These are phyloP conservation scores for Misgurnus anguillicaudatus DNA, from an alignment of 2,113 vertebrate species.

Conservation along the genomic window DNA sequence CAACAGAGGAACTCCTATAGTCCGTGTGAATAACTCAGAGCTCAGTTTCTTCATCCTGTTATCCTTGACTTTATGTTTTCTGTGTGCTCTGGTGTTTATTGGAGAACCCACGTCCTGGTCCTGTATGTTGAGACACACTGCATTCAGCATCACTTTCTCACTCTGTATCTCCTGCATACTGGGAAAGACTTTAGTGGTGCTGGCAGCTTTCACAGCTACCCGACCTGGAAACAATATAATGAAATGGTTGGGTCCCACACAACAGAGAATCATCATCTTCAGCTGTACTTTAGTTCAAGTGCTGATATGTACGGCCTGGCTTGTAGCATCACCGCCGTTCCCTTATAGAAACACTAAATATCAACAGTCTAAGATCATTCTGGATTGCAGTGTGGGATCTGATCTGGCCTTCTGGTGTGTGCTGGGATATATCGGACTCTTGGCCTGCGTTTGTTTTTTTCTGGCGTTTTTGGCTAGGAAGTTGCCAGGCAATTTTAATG, in stretches of 20 bases:
- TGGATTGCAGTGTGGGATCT: constrained; percentile 60
- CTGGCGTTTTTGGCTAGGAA: constrained; percentile 57
- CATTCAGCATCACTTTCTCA: constrained; percentile 57
- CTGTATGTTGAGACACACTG: constrained; percentile 58
- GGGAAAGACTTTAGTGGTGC: constrained; percentile 60
- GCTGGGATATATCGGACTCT: constrained; percentile 56
- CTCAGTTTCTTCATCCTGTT: constrained; percentile 62
- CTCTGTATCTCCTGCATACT: constrained; percentile 58
- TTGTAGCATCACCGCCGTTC: constrained; percentile 53
- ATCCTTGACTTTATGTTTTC: constrained; percentile 59
- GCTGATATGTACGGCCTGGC: constrained; percentile 57
- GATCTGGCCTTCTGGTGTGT: constrained; percentile 57
- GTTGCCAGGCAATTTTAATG: constrained; percentile 58
- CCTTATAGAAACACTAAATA: constrained; percentile 54
- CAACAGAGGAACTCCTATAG: constrained; percentile 58
- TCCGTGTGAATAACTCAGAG: constrained; percentile 60
- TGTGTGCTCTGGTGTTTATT: constrained; percentile 63
- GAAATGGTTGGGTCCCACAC: constrained; percentile 57
- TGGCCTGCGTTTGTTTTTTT: constrained; percentile 57
- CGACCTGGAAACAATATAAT: constrained; percentile 55
- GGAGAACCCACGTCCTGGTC: constrained; percentile 58
- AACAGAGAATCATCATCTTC: constrained; percentile 55
- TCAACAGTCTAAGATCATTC: constrained; percentile 56
- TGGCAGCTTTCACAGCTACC: constrained; percentile 60
- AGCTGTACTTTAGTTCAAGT: constrained; percentile 51